Percentiles rank a stretch among this genome's conserved stretches.
These are phyloP conservation scores for Oopsacas minuta DNA, from an alignment of 37 sponge, comb jelly and placozoan species.

Conservation along the genomic window DNA sequence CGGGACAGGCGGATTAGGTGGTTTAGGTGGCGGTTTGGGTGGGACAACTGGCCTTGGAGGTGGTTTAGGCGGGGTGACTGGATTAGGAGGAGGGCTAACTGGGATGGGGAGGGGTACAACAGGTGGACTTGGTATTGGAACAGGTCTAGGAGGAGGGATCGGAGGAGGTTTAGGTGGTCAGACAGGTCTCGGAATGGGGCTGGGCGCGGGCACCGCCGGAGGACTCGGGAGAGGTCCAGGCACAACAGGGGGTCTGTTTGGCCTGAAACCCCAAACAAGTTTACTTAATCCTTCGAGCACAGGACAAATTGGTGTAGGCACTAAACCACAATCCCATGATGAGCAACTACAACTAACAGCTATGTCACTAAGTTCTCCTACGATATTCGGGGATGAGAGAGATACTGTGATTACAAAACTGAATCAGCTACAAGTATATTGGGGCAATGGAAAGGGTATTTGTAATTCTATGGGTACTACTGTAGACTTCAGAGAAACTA, in stretches of 20 bases:
- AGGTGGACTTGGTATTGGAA: neutral
- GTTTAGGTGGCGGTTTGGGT: neutral
- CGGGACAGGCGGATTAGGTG: neutral
- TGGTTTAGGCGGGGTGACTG: neutral
- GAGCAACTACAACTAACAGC: conserved; percentile 35
- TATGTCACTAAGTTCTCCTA: conserved; percentile 59
- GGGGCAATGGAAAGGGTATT: conserved; percentile 70
- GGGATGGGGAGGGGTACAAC: neutral
- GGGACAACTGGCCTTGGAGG: neutral
- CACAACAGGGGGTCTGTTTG: neutral
- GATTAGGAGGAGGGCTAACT: neutral
- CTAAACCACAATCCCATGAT: neutral
- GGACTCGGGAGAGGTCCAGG: neutral
- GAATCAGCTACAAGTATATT: conserved; percentile 69
- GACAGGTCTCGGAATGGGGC: neutral
- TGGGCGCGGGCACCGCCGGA: neutral
- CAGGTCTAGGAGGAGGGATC: neutral
- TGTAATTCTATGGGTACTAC: conserved; percentile 32
- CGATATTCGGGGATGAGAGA: conserved; percentile 69
- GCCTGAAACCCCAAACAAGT: neutral
- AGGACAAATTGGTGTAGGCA: neutral
- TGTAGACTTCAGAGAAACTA: conserved; percentile 56
- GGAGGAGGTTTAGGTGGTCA: neutral
- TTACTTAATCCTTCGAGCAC: neutral
- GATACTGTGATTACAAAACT: conserved; percentile 66